Base-by-base conservation (phyloP, 2,888 invertebrate species). In the Lomographa bimaculata region DNA sequence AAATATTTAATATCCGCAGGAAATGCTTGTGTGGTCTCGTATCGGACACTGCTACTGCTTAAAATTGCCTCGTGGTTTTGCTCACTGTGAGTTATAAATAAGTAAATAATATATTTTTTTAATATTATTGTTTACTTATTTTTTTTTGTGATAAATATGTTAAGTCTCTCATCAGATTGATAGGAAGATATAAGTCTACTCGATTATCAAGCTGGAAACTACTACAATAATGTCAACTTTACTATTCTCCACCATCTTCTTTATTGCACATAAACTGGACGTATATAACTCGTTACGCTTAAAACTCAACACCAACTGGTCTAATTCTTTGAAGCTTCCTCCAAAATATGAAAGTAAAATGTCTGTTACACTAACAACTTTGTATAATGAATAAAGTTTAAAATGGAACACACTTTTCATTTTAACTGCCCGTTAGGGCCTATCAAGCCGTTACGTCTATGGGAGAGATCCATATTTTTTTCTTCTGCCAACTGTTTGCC, bases 11-110 rank as follows among this genome's bases (percentile, higher is more conserved):
- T 75, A 70, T 71, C 65, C 68, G 59, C 67, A 49, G 75, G 61
- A 74, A 76, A 78, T 70, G 69, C 74, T 79, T 78, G 73, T 74
- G 75, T 61, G 77, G 79, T 74, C 76, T 72, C 67, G 71, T 77
- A 71, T 73, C 55, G 62, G 54, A 53, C 43, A 57, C 43, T 64
- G 59, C n/a, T n/a, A n/a, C n/a, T n/a, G n/a, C n/a, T n/a, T n/a
- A n/a, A n/a, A n/a, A n/a, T n/a, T n/a, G n/a, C n/a, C n/a, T n/a
- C n/a, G n/a, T n/a, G n/a, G n/a, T n/a, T n/a, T n/a, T n/a, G n/a
- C n/a, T n/a, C n/a, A n/a, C n/a, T n/a, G n/a, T n/a, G n/a, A n/a
- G n/a, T n/a, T n/a, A n/a, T n/a, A n/a, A n/a, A n/a, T n/a, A n/a
- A n/a, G n/a, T n/a, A n/a, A n/a, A n/a, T n/a, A n/a, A n/a, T n/a